Evolutionary conservation across 2,888 invertebrate species (phyloP).

Genomic region (Himalopsyche kuldschensis): DNA sequence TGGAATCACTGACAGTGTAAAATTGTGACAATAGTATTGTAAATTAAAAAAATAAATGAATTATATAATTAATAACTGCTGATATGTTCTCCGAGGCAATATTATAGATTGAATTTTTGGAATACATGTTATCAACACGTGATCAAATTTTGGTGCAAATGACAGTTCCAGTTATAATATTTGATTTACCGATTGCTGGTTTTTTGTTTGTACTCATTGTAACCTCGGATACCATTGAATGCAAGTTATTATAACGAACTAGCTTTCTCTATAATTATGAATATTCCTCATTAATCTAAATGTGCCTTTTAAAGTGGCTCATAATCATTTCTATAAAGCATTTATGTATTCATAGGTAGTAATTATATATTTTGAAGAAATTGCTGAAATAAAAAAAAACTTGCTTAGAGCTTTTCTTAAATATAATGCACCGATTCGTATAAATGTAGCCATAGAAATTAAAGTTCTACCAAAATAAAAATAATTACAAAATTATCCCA

Average conservation of each 20-base stretch:
- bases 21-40: neutral
- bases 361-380: neutral
- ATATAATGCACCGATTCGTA: neutral
- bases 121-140: too few species aligned
- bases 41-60: neutral
- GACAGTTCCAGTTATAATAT: too few species aligned
- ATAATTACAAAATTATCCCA: too few species aligned
- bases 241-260: neutral
- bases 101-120: neutral
- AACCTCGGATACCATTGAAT: neutral
- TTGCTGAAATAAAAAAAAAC: neutral
- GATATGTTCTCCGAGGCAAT: neutral
- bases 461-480: neutral
- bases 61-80: neutral
- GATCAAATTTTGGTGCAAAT: too few species aligned
- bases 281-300: conserved; percentile 8
- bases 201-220: neutral
- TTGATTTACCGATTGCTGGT: too few species aligned
- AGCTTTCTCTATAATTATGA: neutral
- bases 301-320: conserved; percentile 38
- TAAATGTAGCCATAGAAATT: neutral
- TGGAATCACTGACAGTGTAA: neutral
- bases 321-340: conserved; percentile 17
- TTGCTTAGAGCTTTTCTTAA: neutral
- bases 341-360: conserved; percentile 11